Percentiles rank a stretch among this genome's conserved stretches.
Evolutionary conservation across 2,113 vertebrate species (phyloP).

Genomic region (Ochotona princeps): DNA sequence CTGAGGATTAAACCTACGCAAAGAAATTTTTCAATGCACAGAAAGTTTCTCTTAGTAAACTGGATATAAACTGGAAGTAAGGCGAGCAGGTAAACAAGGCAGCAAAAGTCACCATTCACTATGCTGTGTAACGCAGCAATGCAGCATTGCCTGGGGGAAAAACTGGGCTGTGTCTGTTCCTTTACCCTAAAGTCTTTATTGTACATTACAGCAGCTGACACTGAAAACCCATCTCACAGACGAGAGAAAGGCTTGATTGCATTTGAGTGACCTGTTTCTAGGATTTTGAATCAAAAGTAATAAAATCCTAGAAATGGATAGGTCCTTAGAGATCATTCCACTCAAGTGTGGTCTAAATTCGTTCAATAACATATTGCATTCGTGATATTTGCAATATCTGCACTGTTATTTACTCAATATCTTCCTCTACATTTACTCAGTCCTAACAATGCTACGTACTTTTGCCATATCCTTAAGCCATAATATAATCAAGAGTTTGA

Average conservation of each 20-base stretch:
- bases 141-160: background rate
- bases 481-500: conserved; percentile 51
- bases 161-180: background rate
- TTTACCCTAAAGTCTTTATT: background rate
- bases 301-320: conserved; percentile 30
- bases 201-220: background rate
- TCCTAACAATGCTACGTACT: conserved; percentile 54
- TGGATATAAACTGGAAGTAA: background rate
- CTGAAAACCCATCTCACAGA: background rate
- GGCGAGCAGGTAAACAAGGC: background rate
- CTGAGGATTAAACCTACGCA: background rate
- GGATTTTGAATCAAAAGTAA: conserved; percentile 52
- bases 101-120: background rate
- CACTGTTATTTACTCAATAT: conserved; percentile 69
- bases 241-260: conserved; percentile 22
- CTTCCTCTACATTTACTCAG: conserved; percentile 71
- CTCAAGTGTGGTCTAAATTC: conserved; percentile 55
- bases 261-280: background rate
- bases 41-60: background rate
- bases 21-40: background rate
- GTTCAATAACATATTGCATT: conserved; percentile 22
- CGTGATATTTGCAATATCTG: conserved; percentile 61
- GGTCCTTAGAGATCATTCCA: conserved; percentile 59
- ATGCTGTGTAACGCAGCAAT: background rate
- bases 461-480: conserved; percentile 41